A percentile compares a stretch with the other conserved stretches of the same genome.
These are phyloP conservation scores for Phorcus lineatus DNA, from an alignment of 2,888 invertebrate genomes.

Conservation along the genomic window DNA sequence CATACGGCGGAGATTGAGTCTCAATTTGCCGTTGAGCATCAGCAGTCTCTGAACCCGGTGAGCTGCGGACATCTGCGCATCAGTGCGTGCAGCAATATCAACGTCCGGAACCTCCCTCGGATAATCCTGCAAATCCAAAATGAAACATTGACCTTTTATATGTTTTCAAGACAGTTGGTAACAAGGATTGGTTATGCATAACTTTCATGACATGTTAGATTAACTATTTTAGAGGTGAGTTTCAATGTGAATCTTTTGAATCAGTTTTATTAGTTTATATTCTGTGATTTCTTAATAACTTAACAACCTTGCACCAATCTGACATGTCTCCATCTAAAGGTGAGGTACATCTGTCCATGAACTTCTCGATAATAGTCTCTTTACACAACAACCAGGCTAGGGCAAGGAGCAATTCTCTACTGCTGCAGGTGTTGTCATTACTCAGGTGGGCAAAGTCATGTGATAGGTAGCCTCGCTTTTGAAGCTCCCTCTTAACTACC, in stretches of 20 bases:
- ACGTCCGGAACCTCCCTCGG: no score
- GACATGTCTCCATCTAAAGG: constrained; percentile 51
- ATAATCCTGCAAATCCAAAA: no score
- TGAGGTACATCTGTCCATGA: constrained; percentile 61
- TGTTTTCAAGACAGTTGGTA: no score
- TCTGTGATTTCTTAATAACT: no score
- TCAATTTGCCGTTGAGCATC: constrained; percentile 70
- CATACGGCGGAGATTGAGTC: constrained; percentile 62
- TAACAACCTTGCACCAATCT: neutral
- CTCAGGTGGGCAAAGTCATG: constrained; percentile 63
- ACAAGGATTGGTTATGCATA: no score
- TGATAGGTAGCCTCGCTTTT: constrained; percentile 64
- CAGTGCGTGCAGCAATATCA: no score
- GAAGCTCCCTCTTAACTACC: constrained; percentile 69
- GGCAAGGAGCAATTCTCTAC: constrained; percentile 70
- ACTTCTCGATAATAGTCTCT: constrained; percentile 63
- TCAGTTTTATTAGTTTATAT: no score
- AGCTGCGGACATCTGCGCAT: constrained; percentile 32
- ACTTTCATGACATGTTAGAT: no score
- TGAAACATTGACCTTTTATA: no score
- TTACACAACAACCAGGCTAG: constrained; percentile 72
- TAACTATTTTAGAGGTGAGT: no score
- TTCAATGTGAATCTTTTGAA: no score
- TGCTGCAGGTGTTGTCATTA: constrained; percentile 58
- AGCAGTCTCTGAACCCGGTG: constrained; percentile 64